Evolutionary conservation across 2,113 vertebrate genomes (phyloP), one percentile per base, ranked within the genome.

Genomic region (Vimba vimba): DNA sequence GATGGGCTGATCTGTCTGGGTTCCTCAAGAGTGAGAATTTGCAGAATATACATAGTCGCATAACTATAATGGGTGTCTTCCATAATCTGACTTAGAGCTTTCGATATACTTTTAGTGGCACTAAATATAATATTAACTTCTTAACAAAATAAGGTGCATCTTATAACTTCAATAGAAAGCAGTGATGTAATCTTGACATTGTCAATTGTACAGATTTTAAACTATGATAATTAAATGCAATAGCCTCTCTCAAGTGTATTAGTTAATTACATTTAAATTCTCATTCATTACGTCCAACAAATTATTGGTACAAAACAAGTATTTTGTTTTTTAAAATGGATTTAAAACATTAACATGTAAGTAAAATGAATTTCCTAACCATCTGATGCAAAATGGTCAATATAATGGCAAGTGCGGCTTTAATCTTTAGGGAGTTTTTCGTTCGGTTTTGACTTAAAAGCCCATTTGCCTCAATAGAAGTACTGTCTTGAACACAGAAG

Each of bases 91-190:
- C 90, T 91, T 92, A 86, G 90, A 68, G 82, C 90, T 82, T 93
- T 91, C 89, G 52, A 74, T 87, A 88, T 78, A 91, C 86, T 91
- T 89, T 93, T 83, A 92, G 93, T 93, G 93, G 93, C 92, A 91
- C 92, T 87, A 68, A 45, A 91, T 55, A 62, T 91, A 92, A 91
- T 88, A 87, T 91, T 91, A 91, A 86, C 76, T 92, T 90, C 89
- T 93, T 94, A 90, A 93, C 91, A 94, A 94, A 94, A 94, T 95
- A 95, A 95, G 94, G 95, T 95, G 94, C 95, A 94, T 95, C 88
- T 89, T 91, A 92, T 90, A 91, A 89, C 89, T 91, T 91, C 85
- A 71, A 77, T 77, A 79, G 86, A 88, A 85, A 88, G 81, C 81
- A 73, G 85, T 77, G 74, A 86, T 27, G 82, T 66, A 74, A 76